These are phyloP conservation scores for Ceryle rudis DNA, from an alignment of 2,797 vertebrate genomes.

Conservation along the genomic window DNA sequence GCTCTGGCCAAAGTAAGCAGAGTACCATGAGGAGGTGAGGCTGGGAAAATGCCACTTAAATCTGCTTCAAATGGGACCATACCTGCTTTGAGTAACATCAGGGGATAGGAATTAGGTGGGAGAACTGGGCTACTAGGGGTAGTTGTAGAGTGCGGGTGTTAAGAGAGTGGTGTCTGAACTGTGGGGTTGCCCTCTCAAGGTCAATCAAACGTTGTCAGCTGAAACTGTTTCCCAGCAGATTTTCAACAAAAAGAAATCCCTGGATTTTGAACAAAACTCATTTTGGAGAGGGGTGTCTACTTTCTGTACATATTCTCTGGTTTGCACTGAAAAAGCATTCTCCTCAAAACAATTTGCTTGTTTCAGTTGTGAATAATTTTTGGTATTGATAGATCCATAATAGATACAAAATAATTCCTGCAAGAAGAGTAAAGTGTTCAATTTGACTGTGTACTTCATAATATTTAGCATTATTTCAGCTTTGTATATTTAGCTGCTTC, in stretches of 20 bases:
- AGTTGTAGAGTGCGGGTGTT: rapidly evolving
- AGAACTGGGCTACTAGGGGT: background rate
- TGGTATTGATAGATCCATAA: background rate
- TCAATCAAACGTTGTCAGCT: background rate
- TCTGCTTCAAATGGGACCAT: background rate
- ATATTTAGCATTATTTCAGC: background rate
- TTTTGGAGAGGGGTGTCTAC: background rate
- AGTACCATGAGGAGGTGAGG: background rate
- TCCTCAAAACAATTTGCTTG: background rate
- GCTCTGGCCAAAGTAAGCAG: background rate
- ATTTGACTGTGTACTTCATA: background rate
- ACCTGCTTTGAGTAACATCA: background rate
- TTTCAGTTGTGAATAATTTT: background rate
- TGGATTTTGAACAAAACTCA: background rate
- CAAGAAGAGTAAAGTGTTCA: background rate
- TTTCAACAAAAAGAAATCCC: background rate
- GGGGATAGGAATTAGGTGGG: background rate
- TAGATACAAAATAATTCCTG: background rate
- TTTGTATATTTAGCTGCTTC: background rate
- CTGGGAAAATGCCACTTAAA: background rate
- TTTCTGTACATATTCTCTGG: background rate
- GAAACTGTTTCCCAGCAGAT: background rate
- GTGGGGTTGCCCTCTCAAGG: background rate
- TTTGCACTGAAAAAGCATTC: background rate
- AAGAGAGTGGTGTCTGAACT: background rate